Evolutionary conservation across 92 coral and sea anemone genomes (phyloP).

Genomic region (Actinernus sp.): DNA sequence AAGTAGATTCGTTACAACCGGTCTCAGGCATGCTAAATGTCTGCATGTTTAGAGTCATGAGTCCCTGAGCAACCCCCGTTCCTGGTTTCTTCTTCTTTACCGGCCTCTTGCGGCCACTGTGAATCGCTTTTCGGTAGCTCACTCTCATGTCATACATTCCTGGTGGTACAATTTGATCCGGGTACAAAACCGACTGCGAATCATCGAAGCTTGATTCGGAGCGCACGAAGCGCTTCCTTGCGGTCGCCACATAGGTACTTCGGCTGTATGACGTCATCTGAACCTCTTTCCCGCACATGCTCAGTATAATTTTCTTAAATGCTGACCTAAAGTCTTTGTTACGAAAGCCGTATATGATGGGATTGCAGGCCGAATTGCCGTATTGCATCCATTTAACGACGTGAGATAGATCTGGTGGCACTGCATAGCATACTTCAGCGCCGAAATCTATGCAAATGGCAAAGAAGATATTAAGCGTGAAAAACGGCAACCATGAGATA

Average conservation of each 20-base stretch:
- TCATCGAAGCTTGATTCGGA: slow-evolving; percentile 89
- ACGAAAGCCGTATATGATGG: slow-evolving; percentile 81
- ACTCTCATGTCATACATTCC: slow-evolving; percentile 82
- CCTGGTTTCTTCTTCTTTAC: slow-evolving; percentile 37
- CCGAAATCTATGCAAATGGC: slow-evolving; percentile 32
- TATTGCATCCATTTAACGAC: slow-evolving; percentile 80
- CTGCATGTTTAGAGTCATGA: slow-evolving; percentile 57
- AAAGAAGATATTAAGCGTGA: slow-evolving; percentile 64
- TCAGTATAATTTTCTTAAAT: slow-evolving; percentile 72
- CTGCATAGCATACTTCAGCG: neutral
- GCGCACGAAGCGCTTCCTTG: slow-evolving; percentile 42
- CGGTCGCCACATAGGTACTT: slow-evolving; percentile 56
- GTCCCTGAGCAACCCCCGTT: slow-evolving; percentile 53
- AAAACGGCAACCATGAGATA: slow-evolving; percentile 81
- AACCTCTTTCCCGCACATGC: slow-evolving; percentile 72
- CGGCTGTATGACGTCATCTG: slow-evolving; percentile 18
- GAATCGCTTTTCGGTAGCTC: slow-evolving; percentile 81
- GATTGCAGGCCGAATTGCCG: slow-evolving; percentile 85
- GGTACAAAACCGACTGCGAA: slow-evolving; percentile 69
- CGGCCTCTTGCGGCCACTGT: slow-evolving; percentile 72
- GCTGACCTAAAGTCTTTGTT: slow-evolving; percentile 80
- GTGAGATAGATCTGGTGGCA: slow-evolving; percentile 24
- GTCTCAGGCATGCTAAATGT: slow-evolving; percentile 38
- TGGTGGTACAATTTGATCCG: slow-evolving; percentile 54
- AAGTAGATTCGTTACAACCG: neutral